Conservation (phyloP, 2,888 invertebrate species). For the Stegana nigrithorax region DNA sequence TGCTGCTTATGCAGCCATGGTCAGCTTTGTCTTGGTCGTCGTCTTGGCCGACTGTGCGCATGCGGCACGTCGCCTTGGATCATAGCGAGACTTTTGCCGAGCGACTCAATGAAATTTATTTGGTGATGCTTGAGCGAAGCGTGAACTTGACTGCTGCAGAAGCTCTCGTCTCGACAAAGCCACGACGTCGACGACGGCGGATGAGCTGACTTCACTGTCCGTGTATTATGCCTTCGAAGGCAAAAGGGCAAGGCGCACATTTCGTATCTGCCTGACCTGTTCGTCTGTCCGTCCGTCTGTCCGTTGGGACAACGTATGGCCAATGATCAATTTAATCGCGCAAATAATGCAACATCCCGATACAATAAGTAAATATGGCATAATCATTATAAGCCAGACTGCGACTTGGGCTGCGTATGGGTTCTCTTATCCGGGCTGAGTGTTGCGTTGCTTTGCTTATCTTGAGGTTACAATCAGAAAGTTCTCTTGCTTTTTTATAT, state of each 20-base stretch:
- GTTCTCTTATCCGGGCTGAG: constrained; percentile 31
- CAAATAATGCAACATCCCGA: constrained; percentile 64
- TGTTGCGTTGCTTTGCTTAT: constrained; percentile 30
- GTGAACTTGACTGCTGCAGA: constrained; percentile 62
- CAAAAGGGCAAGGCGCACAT: constrained; percentile 32
- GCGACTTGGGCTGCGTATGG: constrained; percentile 33
- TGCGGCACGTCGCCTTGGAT: constrained; percentile 50
- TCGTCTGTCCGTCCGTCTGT: background rate
- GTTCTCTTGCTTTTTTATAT: constrained; percentile 28
- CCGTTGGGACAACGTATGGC: background rate
- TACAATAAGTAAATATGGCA: constrained; percentile 66
- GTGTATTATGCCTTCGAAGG: constrained; percentile 15
- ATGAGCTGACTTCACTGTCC: constrained; percentile 17
- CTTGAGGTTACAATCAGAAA: constrained; percentile 50
- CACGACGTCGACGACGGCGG: constrained; percentile 8
- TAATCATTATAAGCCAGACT: constrained; percentile 52
- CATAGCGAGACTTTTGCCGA: constrained; percentile 34
- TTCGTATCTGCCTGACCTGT: too few species aligned
- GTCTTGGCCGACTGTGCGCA: constrained; percentile 23
- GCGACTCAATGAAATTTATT: constrained; percentile 65
- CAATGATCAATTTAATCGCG: constrained; percentile 66
- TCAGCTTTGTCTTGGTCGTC: background rate
- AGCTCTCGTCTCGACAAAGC: constrained; percentile 43
- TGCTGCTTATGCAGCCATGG: background rate
- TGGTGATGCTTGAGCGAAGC: constrained; percentile 65